These are phyloP conservation scores for Tympanuchus pallidicinctus DNA, from an alignment of 2,113 vertebrate genomes.

Conservation along the genomic window DNA sequence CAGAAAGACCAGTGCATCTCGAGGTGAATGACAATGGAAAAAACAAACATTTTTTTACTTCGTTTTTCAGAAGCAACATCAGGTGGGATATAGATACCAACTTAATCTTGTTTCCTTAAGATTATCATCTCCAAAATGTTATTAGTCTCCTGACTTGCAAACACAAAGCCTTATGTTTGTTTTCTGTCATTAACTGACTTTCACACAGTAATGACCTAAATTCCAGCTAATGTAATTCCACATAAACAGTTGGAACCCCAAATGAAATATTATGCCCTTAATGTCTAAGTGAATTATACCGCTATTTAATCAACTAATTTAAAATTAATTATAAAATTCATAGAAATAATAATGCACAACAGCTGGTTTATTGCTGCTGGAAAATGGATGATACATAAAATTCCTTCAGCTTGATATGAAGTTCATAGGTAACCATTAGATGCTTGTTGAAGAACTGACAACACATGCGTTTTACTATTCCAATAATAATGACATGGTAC, in stretches of 20 bases:
- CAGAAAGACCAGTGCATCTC: not conserved
- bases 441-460: not conserved
- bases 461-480: not conserved
- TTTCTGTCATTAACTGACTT: not conserved
- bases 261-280: slow-evolving; percentile 31
- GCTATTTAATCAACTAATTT: slow-evolving; percentile 43
- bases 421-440: not conserved
- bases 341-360: not conserved
- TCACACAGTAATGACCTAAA: not conserved
- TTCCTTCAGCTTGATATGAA: not conserved
- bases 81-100: not conserved
- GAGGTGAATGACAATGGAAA: not conserved
- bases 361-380: slow-evolving; percentile 38
- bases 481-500: not conserved
- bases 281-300: slow-evolving; percentile 1
- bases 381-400: not conserved
- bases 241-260: slow-evolving; percentile 29
- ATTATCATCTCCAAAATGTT: not conserved
- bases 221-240: slow-evolving; percentile 30
- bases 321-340: slow-evolving; percentile 43
- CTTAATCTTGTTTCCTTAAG: not conserved
- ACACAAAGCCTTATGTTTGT: not conserved
- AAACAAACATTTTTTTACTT: not conserved
- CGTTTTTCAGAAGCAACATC: not conserved
- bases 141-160: not conserved